phyloP scores from a whole-genome alignment of 2,113 vertebrate genomes.

The Chlamydotis undulata region DNA sequence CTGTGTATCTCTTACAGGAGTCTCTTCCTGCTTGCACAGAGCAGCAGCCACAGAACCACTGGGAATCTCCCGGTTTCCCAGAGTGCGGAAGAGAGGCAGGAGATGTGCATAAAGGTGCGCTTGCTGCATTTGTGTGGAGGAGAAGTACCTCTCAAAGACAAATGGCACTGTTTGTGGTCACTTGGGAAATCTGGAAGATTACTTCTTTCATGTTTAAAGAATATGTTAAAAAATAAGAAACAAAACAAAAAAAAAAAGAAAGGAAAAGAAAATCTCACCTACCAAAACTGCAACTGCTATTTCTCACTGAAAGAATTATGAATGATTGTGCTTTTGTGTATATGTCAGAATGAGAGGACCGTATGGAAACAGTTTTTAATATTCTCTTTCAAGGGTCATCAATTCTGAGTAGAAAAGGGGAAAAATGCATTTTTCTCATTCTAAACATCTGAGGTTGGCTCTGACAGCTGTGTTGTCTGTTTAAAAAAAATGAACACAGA shows the following conservation, averaged over 20 bases:
- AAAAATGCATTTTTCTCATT: neutral
- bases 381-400: neutral
- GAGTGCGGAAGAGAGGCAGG: neutral
- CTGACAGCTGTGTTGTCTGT: neutral
- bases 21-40: neutral
- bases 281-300: neutral
- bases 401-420: neutral
- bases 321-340: neutral
- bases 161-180: neutral
- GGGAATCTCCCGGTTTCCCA: neutral
- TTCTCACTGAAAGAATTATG: neutral
- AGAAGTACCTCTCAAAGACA: neutral
- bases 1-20: neutral
- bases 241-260: neutral
- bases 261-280: neutral
- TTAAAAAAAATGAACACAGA: neutral
- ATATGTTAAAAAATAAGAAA: neutral
- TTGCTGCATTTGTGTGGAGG: neutral
- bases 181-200: neutral
- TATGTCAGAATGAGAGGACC: neutral
- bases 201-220: neutral
- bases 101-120: neutral
- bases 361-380: neutral
- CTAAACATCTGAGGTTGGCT: neutral
- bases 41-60: neutral